Conservation (phyloP, 2,113 vertebrate genomes). For the Cololabis saira region DNA sequence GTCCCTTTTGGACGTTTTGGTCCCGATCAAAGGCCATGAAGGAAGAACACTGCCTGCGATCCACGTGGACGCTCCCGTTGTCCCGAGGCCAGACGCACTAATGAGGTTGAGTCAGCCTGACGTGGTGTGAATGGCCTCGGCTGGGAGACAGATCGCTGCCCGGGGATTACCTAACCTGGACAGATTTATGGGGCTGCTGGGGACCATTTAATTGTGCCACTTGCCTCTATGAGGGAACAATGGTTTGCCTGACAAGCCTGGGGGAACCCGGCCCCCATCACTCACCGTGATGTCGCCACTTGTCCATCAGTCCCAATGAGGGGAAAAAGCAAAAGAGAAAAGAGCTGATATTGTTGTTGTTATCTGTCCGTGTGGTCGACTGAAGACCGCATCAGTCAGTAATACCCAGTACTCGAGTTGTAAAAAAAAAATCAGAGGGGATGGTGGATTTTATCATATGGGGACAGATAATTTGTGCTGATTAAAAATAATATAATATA, state of each 20-base stretch:
- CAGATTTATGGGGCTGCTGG: constrained; percentile 8
- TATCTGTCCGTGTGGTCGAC: constrained; percentile 23
- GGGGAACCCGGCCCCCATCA: constrained; percentile 43
- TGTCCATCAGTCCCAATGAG: background rate
- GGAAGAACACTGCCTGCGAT: background rate
- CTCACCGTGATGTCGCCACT: constrained; percentile 48
- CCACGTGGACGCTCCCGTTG: background rate
- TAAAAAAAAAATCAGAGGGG: too few species aligned
- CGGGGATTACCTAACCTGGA: constrained; percentile 18
- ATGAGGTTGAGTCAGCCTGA: constrained; percentile 44
- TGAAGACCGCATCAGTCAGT: too few species aligned
- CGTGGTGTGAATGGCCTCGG: background rate
- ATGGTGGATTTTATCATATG: too few species aligned
- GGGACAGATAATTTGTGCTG: too few species aligned
- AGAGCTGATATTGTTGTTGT: background rate
- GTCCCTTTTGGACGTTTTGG: background rate
- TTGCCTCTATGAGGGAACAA: constrained; percentile 35
- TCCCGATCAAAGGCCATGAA: background rate
- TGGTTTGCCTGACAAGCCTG: constrained; percentile 34
- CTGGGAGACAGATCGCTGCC: background rate
- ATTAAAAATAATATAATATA: too few species aligned
- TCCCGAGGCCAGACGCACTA: constrained; percentile 8
- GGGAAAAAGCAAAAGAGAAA: background rate
- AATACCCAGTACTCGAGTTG: too few species aligned
- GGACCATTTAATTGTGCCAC: constrained; percentile 49